These are phyloP conservation scores for Crotophaga sulcirostris DNA, from an alignment of 2,113 vertebrate genomes.

Conservation along the genomic window DNA sequence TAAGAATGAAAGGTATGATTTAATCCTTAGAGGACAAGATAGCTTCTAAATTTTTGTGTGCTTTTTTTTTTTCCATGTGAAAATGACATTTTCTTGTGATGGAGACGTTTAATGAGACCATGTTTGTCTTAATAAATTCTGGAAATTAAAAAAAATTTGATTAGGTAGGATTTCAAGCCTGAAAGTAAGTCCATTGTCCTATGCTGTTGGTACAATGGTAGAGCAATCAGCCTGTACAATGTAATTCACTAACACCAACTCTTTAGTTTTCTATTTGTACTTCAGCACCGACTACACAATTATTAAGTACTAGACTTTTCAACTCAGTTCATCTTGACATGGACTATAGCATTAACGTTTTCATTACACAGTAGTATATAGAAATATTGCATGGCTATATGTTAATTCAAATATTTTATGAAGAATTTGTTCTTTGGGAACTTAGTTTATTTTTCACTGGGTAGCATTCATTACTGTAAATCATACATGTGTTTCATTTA, in stretches of 20 bases:
- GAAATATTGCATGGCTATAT: neutral
- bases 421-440: neutral
- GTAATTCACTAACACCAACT: neutral
- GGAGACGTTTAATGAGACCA: neutral
- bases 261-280: neutral
- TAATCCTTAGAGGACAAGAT: neutral
- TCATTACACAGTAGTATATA: neutral
- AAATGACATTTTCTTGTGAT: neutral
- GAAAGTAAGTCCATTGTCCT: neutral
- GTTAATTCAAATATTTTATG: neutral
- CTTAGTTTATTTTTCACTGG: neutral
- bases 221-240: neutral
- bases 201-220: neutral
- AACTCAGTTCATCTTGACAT: neutral
- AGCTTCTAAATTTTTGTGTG: neutral
- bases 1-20: neutral
- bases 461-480: neutral
- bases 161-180: neutral
- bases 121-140: neutral
- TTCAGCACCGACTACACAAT: neutral
- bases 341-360: neutral
- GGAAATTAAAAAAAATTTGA: neutral
- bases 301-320: neutral
- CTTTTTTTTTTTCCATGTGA: neutral
- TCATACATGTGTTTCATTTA: constrained; percentile 32